Evolutionary conservation across 2,113 vertebrate species (phyloP).

Genomic region (Embiotoca jacksoni): DNA sequence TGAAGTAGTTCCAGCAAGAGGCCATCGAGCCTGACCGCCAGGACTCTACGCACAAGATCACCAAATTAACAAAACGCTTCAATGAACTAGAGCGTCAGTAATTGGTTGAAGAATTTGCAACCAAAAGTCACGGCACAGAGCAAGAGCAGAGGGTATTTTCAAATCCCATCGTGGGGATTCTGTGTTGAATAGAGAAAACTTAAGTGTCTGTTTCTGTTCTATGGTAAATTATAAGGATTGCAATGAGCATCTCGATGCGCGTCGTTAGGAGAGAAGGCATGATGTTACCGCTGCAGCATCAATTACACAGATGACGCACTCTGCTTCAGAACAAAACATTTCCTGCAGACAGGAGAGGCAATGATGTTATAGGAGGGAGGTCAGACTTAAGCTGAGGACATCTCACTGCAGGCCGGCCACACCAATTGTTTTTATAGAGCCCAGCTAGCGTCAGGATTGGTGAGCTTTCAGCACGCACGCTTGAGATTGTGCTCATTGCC

Average conservation of each 20-base stretch:
- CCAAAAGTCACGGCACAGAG: not conserved
- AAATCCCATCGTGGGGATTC: not conserved
- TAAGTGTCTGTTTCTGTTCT: not conserved
- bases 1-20: slow-evolving; percentile 5
- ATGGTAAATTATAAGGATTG: not conserved
- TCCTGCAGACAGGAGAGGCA: slow-evolving; percentile 24
- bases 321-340: slow-evolving; percentile 27
- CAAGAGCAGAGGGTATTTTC: not conserved
- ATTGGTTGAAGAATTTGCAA: too few species aligned
- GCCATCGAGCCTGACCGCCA: not conserved
- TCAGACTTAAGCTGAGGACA: slow-evolving; percentile 53
- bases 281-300: not conserved
- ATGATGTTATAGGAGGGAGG: slow-evolving; percentile 46
- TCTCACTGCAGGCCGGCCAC: slow-evolving; percentile 26
- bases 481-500: slow-evolving; percentile 59
- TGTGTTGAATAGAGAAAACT: not conserved
- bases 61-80: not conserved
- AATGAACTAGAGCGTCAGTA: too few species aligned
- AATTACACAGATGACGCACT: slow-evolving; percentile 28
- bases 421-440: slow-evolving; percentile 36
- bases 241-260: not conserved
- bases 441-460: slow-evolving; percentile 19
- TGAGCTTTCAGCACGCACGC: slow-evolving; percentile 45
- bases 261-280: not conserved
- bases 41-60: not conserved